These are phyloP conservation scores for Eupsittula cactorum DNA, from an alignment of 2,113 vertebrate species.

Conservation along the genomic window DNA sequence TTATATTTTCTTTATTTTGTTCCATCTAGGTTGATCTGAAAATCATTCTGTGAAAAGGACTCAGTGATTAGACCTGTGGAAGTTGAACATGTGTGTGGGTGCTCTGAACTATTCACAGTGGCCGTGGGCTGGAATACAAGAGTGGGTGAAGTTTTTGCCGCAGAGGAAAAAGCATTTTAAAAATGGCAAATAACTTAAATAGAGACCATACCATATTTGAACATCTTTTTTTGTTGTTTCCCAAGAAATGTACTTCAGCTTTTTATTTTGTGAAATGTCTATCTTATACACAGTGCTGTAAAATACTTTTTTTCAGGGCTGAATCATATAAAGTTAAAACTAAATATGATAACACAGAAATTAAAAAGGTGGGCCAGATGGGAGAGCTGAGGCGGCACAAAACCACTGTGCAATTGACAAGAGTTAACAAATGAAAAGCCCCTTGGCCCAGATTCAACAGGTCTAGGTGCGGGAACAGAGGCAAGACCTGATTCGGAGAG, in stretches of 20 bases:
- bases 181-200: conserved; percentile 65
- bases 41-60: conserved; percentile 38
- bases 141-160: conserved; percentile 57
- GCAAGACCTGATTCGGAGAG: background rate
- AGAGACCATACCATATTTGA: conserved; percentile 17
- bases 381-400: background rate
- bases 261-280: conserved; percentile 28
- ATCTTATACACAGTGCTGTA: background rate
- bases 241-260: background rate
- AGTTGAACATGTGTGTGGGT: conserved; percentile 52
- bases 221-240: background rate
- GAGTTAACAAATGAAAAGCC: background rate
- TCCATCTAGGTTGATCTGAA: conserved; percentile 14
- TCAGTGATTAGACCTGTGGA: conserved; percentile 57
- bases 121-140: conserved; percentile 52
- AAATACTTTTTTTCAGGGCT: background rate
- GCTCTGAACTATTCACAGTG: conserved; percentile 61
- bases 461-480: background rate
- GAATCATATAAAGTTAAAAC: background rate
- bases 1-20: background rate
- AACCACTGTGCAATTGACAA: background rate
- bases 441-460: background rate
- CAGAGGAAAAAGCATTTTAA: conserved; percentile 59
- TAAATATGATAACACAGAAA: background rate
- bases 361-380: background rate